phyloP scores from a whole-genome alignment of 2,888 invertebrate genomes.

The Agrochola lota region DNA sequence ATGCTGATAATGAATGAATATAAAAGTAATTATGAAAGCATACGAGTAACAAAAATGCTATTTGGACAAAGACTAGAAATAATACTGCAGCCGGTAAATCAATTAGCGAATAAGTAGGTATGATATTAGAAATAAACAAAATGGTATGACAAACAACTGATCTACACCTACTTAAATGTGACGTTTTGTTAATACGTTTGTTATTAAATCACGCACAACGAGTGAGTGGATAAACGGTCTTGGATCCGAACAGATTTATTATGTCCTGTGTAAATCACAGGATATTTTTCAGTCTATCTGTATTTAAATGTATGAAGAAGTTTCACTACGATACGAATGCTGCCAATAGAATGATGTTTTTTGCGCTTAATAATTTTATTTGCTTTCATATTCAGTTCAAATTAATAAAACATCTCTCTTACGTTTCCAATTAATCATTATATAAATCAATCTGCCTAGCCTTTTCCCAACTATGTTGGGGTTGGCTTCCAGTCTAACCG shows the following conservation, averaged over 20 bases:
- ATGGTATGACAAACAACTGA: not conserved
- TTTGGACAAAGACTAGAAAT: not conserved
- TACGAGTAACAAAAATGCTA: not conserved
- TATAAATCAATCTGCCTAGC: no score
- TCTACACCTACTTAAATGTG: not conserved
- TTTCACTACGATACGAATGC: not conserved
- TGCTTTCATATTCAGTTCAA: not conserved
- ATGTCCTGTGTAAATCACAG: not conserved
- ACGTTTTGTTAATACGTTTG: not conserved
- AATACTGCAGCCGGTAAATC: not conserved
- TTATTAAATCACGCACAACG: not conserved
- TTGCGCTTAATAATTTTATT: not conserved
- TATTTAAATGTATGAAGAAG: not conserved
- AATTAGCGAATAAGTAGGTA: not conserved
- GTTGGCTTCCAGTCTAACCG: no score
- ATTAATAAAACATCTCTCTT: not conserved
- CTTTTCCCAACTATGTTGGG: no score
- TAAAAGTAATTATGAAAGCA: not conserved
- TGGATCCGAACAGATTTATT: not conserved
- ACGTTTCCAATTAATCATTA: not conserved
- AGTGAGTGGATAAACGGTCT: not conserved
- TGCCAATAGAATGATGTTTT: not conserved
- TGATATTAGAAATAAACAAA: not conserved
- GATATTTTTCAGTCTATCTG: not conserved
- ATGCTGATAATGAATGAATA: no score